Base-by-base conservation (phyloP, 2,113 vertebrate species). In the Colius striatus region DNA sequence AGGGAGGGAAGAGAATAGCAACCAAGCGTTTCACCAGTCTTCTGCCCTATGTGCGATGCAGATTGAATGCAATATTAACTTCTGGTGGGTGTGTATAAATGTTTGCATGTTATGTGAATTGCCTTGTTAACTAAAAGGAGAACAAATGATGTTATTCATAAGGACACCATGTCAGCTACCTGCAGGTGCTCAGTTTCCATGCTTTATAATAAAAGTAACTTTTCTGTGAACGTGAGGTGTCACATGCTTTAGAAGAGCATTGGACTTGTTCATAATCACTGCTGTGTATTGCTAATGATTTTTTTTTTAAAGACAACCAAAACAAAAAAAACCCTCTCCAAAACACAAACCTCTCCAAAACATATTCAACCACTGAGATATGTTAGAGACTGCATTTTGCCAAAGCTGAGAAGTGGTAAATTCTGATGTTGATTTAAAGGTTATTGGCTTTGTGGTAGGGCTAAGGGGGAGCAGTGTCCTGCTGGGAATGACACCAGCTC, bases 21-120 rank as follows among this genome's bases (percentile, higher is more conserved):
- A 26, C 45, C 30, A 27, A 58, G 38, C 30, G 4, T 58, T 84
- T 68, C 17, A 16, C 26, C 17, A 9, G 48, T 55, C 14, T 20
- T 50, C 43, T 26, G 0, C 47, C n/a, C 20, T 29, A 2, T 47
- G 47, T 32, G 38, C 0, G 2, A 8, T 30, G 57, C 15, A 1
- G 30, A 4, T 1, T 16, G 21, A 16, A 27, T 21, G 50, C 27
- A 12, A 0, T 8, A 5, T 36, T 32, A 66, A 26, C 32, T 60
- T 13, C 38, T 47, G 43, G 30, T 43, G 38, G 38, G 17, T 22
- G 21, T 29, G 23, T 43, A 8, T 62, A 48, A 32, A 16, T 25
- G 41, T 13, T 47, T 34, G 18, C 0, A 0, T 54, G 77, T 55
- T 9, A 13, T 25, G 20, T 15, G 4, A 77, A 45, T 36, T 76